Conservation (phyloP, 2,888 invertebrate species). For the Choreutis nemorana region DNA sequence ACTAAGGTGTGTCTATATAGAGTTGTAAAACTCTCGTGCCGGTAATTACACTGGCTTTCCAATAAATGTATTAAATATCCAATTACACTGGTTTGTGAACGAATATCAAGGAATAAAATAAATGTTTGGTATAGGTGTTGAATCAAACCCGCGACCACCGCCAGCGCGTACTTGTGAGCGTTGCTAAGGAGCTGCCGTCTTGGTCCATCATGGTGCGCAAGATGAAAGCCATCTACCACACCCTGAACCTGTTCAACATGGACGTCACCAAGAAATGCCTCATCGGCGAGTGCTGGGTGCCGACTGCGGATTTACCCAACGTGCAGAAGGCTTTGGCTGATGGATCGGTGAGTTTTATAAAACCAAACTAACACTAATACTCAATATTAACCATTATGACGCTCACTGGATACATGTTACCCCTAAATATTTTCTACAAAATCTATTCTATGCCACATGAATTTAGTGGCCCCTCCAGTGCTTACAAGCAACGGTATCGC, state of each 20-base stretch:
- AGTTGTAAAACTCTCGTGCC: too few relatives aligned
- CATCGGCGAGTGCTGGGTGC: constrained; percentile 87
- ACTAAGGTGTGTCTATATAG: too few relatives aligned
- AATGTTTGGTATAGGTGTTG: constrained; percentile 71
- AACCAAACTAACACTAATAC: not conserved
- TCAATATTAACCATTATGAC: too few relatives aligned
- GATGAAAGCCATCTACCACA: constrained; percentile 93
- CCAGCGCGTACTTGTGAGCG: constrained; percentile 84
- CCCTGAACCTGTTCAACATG: constrained; percentile 86
- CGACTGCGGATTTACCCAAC: constrained; percentile 73
- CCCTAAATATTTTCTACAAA: too few relatives aligned
- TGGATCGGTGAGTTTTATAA: constrained; percentile 76
- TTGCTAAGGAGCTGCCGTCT: constrained; percentile 87
- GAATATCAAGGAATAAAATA: too few relatives aligned
- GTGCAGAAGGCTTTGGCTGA: constrained; percentile 81
- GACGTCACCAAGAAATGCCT: constrained; percentile 88
- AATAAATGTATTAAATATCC: too few relatives aligned
- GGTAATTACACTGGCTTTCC: too few relatives aligned
- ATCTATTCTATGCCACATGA: too few relatives aligned
- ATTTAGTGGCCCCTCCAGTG: too few relatives aligned
- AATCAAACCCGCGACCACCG: constrained; percentile 94
- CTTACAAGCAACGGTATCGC: too few relatives aligned
- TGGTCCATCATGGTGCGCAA: constrained; percentile 92
- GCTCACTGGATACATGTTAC: too few relatives aligned
- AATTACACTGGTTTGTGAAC: too few relatives aligned